Conservation (phyloP, 1,140 invertebrate species). For the Tyrophagus putrescentiae region DNA sequence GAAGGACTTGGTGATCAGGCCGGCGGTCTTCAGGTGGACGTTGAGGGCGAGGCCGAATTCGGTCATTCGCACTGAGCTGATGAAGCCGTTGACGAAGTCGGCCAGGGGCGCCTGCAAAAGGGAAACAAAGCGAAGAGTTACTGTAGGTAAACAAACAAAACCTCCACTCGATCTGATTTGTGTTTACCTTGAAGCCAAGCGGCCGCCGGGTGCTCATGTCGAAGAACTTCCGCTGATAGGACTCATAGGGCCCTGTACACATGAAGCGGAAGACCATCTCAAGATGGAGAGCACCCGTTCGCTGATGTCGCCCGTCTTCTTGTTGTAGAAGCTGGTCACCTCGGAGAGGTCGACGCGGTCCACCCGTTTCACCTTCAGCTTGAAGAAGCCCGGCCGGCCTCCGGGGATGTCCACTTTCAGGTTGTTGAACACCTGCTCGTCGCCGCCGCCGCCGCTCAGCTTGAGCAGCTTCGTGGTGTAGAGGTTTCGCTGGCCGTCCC, state of each 20-base stretch:
- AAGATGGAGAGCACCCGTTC: neutral
- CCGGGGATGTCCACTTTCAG: neutral
- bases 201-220: neutral
- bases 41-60: constrained; percentile 10
- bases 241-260: neutral
- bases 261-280: neutral
- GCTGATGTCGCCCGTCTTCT: neutral
- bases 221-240: constrained; percentile 12
- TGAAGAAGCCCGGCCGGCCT: neutral
- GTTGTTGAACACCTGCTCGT: no score
- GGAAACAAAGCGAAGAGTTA: no score
- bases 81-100: constrained; percentile 12
- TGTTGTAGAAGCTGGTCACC: neutral
- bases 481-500: neutral
- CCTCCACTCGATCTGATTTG: no score
- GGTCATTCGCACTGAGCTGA: neutral
- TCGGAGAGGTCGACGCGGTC: neutral
- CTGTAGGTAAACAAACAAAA: no score
- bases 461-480: neutral
- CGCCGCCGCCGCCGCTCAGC: neutral
- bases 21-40: constrained; percentile 13
- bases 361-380: neutral
- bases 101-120: neutral
- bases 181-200: no score
- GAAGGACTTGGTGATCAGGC: constrained; percentile 4